Evolutionary conservation across 2,113 vertebrate genomes (phyloP).

Genomic region (Bubo blakistoni): DNA sequence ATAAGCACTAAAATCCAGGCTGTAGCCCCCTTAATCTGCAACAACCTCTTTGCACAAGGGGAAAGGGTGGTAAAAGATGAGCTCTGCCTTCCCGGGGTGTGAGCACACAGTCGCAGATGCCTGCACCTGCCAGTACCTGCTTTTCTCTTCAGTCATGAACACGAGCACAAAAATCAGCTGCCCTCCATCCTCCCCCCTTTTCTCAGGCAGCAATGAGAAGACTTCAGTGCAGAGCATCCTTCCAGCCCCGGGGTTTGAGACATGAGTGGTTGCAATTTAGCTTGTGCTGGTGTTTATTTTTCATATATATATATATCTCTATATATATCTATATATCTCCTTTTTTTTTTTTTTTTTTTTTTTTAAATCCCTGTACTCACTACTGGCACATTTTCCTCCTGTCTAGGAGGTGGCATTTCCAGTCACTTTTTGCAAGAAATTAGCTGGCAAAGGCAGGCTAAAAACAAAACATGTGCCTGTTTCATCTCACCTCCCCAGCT

Average conservation of each 20-base stretch:
- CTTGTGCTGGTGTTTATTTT: neutral
- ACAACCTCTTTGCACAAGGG: neutral
- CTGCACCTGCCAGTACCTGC: neutral
- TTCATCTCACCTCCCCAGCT: neutral
- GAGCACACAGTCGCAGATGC: accelerated
- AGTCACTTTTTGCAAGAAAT: neutral
- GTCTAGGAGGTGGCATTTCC: neutral
- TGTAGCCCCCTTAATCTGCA: neutral
- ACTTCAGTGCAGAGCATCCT: neutral
- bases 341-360: neutral
- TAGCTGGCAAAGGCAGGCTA: neutral
- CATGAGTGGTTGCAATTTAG: neutral
- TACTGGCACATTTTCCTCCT: neutral
- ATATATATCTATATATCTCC: neutral
- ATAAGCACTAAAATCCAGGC: neutral
- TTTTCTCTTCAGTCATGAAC: neutral
- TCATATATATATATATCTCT: too few relatives aligned
- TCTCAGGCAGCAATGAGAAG: neutral
- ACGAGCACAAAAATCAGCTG: neutral
- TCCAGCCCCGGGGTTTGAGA: neutral
- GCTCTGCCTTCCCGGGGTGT: neutral
- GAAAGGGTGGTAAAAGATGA: neutral
- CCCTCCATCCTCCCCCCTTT: neutral
- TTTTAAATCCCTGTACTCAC: neutral
- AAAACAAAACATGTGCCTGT: neutral